Evolutionary conservation across 2,888 invertebrate species (phyloP).

Genomic region (Dione juno): DNA sequence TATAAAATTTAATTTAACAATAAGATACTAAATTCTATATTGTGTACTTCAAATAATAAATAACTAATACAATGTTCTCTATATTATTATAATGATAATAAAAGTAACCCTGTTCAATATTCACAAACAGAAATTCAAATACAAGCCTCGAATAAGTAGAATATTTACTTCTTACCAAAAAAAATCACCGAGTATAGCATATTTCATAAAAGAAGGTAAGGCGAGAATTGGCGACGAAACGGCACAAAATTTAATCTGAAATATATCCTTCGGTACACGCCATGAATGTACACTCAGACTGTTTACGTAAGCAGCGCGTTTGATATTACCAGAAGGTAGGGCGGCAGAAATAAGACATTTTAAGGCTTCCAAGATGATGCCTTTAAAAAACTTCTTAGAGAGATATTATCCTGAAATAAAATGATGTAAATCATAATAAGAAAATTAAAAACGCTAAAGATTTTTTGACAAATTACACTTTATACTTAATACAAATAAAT

Average conservation of each 20-base stretch:
- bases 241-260: constrained; percentile 56
- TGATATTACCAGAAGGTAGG: constrained; percentile 34
- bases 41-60: neutral
- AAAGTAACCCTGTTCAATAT: neutral
- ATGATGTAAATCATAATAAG: neutral
- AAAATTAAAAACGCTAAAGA: neutral
- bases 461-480: neutral
- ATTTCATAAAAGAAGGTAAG: constrained; percentile 54
- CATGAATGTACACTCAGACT: constrained; percentile 37
- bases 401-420: constrained; percentile 1
- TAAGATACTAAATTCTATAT: neutral
- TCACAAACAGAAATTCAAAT: constrained; percentile 3
- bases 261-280: constrained; percentile 33
- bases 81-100: neutral
- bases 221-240: constrained; percentile 48
- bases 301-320: constrained; percentile 33
- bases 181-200: constrained; percentile 54
- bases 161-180: constrained; percentile 41
- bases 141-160: neutral
- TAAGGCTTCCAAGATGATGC: constrained; percentile 2
- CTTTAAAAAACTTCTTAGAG: constrained; percentile 6
- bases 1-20: neutral
- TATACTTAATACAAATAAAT: too few species aligned
- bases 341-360: constrained; percentile 14
- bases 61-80: neutral